Conservation (phyloP, 2,888 invertebrate genomes). For the Cacoxenus indagator region DNA sequence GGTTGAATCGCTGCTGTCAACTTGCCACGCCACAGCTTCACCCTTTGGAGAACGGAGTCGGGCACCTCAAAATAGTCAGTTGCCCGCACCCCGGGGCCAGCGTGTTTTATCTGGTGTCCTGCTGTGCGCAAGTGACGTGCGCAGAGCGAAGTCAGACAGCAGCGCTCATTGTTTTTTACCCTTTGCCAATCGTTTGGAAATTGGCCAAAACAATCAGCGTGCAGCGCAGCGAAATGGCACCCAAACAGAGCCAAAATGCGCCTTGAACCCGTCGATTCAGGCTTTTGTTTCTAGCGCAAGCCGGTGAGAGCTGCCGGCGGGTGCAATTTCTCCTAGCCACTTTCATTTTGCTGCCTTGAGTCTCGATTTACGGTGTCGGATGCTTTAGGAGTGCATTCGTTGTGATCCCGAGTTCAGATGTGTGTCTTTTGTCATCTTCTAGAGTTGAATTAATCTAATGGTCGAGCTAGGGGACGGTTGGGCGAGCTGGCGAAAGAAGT, state of each 20-base stretch:
- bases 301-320: constrained; percentile 36
- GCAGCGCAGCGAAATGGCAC: not conserved
- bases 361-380: not conserved
- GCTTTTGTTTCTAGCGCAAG: no score
- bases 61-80: constrained; percentile 36
- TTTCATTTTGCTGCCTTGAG: not conserved
- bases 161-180: constrained; percentile 30
- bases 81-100: constrained; percentile 29
- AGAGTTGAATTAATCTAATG: no score
- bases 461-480: no score
- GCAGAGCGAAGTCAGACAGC: constrained; percentile 32
- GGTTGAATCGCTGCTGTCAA: constrained; percentile 37
- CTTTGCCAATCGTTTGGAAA: constrained; percentile 4
- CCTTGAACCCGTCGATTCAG: not conserved
- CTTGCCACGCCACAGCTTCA: constrained; percentile 35
- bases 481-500: no score
- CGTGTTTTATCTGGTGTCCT: constrained; percentile 44
- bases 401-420: no score
- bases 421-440: no score
- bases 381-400: constrained; percentile 38
- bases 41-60: constrained; percentile 12
- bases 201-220: not conserved
- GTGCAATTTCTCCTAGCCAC: not conserved
- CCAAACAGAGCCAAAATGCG: not conserved
- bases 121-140: constrained; percentile 35